Evolutionary conservation across 1,140 invertebrate species (phyloP).

Genomic region (Dufourea novaeangliae): DNA sequence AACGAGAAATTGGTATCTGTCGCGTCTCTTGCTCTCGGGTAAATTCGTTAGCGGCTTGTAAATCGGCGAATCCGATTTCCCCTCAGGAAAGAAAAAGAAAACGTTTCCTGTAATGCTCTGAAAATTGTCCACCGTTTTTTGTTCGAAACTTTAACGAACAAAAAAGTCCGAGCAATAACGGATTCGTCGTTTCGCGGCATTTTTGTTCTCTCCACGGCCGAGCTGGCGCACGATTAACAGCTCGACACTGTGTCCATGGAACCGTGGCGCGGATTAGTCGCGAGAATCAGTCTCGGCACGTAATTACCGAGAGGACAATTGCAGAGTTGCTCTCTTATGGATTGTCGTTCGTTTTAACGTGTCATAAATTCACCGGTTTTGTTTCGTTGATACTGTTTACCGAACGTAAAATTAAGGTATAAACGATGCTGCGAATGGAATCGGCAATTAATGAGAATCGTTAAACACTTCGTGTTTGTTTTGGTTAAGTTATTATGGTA

Average conservation of each 20-base stretch:
- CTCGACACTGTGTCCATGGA: neutral
- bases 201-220: slow-evolving; percentile 7
- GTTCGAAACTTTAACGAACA: slow-evolving; percentile 9
- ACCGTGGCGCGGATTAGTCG: slow-evolving; percentile 4
- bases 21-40: neutral
- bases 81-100: neutral
- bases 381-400: neutral
- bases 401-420: neutral
- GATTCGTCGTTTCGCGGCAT: neutral
- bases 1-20: neutral
- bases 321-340: too few relatives aligned
- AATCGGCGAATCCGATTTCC: neutral
- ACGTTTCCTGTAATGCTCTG: slow-evolving; percentile 5
- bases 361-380: neutral
- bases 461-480: too few relatives aligned
- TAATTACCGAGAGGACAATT: slow-evolving; percentile 19
- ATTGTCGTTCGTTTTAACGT: neutral
- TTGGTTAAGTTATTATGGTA: too few relatives aligned
- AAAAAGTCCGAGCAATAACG: neutral
- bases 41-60: slow-evolving; percentile 12
- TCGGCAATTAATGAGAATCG: too few relatives aligned
- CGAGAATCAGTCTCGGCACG: neutral
- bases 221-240: neutral
- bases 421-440: too few relatives aligned
- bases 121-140: slow-evolving; percentile 16